phyloP scores from a whole-genome alignment of 2,113 vertebrate species.

The Phyllostomus hastatus region DNA sequence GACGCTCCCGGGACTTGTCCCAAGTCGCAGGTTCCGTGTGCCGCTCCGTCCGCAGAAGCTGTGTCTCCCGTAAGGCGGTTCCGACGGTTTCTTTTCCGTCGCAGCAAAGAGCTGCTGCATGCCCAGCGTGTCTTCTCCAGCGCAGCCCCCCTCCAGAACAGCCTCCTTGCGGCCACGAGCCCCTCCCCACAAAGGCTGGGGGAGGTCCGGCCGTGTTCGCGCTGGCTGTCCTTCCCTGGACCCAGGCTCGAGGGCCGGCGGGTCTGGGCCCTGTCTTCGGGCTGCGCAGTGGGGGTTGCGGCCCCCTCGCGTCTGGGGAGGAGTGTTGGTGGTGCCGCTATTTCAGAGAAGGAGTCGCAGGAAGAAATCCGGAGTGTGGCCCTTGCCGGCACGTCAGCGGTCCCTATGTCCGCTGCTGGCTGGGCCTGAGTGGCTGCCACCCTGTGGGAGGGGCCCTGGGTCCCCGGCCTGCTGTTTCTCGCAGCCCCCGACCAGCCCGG shows the following conservation, averaged over 20 bases:
- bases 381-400: background rate
- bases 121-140: background rate
- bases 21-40: too few species aligned
- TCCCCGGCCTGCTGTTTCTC: fast-evolving
- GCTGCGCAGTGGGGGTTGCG: background rate
- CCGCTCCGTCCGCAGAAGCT: too few species aligned
- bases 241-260: too few species aligned
- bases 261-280: background rate
- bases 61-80: too few species aligned
- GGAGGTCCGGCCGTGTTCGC: too few species aligned
- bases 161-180: background rate
- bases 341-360: background rate
- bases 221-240: background rate
- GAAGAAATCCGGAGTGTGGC: background rate
- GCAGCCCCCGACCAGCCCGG: background rate
- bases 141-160: conserved; percentile 31
- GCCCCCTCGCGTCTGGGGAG: too few species aligned
- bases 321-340: background rate
- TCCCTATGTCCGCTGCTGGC: background rate
- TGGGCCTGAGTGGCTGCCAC: fast-evolving
- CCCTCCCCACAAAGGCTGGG: background rate
- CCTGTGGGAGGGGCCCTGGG: background rate
- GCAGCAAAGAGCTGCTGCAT: background rate
- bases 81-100: too few species aligned
- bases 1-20: too few species aligned